Conservation (phyloP, 2,888 invertebrate species). For the Tipula vernalis region DNA sequence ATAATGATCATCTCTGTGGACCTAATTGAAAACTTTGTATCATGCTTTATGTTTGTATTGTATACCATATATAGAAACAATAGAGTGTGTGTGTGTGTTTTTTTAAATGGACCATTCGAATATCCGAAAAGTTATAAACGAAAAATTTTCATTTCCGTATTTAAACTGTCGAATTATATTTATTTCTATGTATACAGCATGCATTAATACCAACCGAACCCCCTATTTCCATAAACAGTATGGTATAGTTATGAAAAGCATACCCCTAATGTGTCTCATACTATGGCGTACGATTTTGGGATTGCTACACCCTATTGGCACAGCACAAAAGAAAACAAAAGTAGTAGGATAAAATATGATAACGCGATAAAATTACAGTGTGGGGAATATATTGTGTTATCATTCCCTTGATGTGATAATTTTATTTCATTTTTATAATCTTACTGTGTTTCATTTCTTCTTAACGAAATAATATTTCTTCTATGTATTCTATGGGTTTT, state of each 20-base stretch:
- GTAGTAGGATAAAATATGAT: not conserved
- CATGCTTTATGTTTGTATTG: not conserved
- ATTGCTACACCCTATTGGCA: not conserved
- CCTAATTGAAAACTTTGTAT: not conserved
- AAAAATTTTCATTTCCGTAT: not conserved
- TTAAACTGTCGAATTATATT: not conserved
- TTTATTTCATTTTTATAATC: slow-evolving; percentile 4
- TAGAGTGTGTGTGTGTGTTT: not conserved
- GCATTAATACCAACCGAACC: not conserved
- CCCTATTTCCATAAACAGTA: not conserved
- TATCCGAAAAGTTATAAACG: not conserved
- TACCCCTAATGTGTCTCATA: not conserved
- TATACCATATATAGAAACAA: not conserved
- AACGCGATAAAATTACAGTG: slow-evolving; percentile 4
- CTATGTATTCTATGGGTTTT: not conserved
- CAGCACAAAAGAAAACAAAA: not conserved
- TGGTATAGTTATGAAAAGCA: not conserved
- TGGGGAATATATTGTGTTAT: not conserved
- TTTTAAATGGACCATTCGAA: not conserved
- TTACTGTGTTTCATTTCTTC: not conserved
- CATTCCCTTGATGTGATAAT: not conserved
- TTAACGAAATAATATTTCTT: not conserved
- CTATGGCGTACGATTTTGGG: not conserved
- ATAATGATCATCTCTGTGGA: not conserved
- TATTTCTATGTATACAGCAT: not conserved